Evolutionary conservation across 2,888 invertebrate species (phyloP).

Genomic region (Dusona sp.): DNA sequence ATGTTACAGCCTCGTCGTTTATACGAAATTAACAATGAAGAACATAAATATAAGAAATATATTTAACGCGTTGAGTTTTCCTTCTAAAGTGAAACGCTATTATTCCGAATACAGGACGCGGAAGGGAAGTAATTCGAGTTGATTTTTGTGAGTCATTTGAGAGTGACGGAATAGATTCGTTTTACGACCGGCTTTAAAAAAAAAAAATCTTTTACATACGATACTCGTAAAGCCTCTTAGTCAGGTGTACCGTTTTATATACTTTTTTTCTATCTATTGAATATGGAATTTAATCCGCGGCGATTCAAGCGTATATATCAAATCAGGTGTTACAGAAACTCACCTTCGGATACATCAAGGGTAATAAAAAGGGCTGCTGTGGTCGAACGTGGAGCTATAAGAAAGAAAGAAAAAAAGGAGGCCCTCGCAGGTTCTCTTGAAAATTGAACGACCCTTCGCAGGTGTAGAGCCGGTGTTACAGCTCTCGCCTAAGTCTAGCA

Average conservation of each 20-base stretch:
- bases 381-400: neutral
- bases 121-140: constrained; percentile 23
- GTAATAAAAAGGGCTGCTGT: constrained; percentile 48
- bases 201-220: constrained; percentile 20
- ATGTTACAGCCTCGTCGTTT: constrained; percentile 11
- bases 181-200: neutral
- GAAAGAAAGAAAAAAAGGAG: constrained; percentile 33
- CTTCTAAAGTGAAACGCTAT: neutral
- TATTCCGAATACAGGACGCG: neutral
- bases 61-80: constrained; percentile 30
- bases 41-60: neutral
- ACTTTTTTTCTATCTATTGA: constrained; percentile 24
- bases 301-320: constrained; percentile 43
- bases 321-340: constrained; percentile 68
- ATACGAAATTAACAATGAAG: neutral
- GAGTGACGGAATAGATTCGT: constrained; percentile 27
- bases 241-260: constrained; percentile 50
- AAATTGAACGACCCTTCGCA: constrained; percentile 61
- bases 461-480: constrained; percentile 54
- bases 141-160: constrained; percentile 2
- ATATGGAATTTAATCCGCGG: constrained; percentile 57
- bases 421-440: constrained; percentile 45
- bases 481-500: constrained; percentile 15
- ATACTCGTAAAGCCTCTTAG: constrained; percentile 6
- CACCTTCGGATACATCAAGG: constrained; percentile 22